Percentiles rank a stretch among this genome's conserved stretches.
Evolutionary conservation across 37 sponge, comb jelly and placozoan genomes (phyloP).

Genomic region (Ianthella basta): DNA sequence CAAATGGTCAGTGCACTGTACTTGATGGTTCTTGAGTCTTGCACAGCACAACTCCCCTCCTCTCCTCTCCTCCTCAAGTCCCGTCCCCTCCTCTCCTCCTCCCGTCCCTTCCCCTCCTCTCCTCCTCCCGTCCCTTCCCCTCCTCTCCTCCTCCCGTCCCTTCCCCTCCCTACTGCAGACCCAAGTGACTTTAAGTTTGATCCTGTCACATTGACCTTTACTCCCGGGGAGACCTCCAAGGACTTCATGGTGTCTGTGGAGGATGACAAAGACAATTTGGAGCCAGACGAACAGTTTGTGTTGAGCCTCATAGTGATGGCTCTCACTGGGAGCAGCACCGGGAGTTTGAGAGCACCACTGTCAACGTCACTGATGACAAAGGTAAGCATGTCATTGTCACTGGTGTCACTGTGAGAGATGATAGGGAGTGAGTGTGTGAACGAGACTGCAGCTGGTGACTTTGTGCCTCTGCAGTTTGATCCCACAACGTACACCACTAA

Average conservation of each 20-base stretch:
- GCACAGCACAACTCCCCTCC: too few relatives aligned
- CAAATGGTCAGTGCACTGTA: not conserved
- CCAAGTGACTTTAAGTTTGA: not conserved
- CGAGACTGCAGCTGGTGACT: too few relatives aligned
- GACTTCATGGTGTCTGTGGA: not conserved
- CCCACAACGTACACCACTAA: not conserved
- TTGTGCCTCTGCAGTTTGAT: not conserved
- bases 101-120: too few relatives aligned
- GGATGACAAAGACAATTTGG: not conserved
- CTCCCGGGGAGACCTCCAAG: constrained; percentile 4
- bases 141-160: too few relatives aligned
- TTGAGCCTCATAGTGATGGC: not conserved
- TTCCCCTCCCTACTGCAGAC: not conserved
- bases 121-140: too few relatives aligned
- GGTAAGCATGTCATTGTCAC: not conserved
- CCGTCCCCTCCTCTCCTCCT: too few relatives aligned
- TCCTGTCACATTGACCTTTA: not conserved
- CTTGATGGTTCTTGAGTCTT: too few relatives aligned
- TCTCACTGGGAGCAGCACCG: not conserved
- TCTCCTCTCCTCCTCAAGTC: too few relatives aligned
- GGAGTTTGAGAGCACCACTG: not conserved
- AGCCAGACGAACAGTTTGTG: not conserved
- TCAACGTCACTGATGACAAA: constrained; percentile 38
- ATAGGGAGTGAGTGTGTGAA: too few relatives aligned
- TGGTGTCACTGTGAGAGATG: too few relatives aligned